Evolutionary conservation across 2,113 vertebrate species (phyloP), one percentile per base, ranked within the genome.

Genomic region (Sebastes fasciatus): DNA sequence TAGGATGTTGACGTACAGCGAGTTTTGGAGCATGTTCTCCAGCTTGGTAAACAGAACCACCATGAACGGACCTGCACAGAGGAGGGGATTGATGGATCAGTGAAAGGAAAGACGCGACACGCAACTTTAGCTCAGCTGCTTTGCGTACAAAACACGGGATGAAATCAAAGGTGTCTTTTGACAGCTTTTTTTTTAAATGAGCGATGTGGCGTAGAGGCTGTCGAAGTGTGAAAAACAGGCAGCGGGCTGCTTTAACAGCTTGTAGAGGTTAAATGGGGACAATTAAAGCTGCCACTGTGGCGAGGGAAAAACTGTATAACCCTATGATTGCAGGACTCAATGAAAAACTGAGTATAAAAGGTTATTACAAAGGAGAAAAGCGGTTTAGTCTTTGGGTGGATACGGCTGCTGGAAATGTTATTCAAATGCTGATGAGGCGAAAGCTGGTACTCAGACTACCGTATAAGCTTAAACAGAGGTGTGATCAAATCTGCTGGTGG

Each of bases 1-100:
- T 93, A 99, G 96, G 93, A 98, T 96, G 96, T 99, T 99, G 85
- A 99, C 98, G 7, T 99, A 99, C 21, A 99, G 94, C 0, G 98
- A 99, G 94, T 99, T 99, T 88, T 99, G 97, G 87, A 96, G 94
- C 97, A 99, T 99, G 94, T 97, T 98, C 96, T 99, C 98, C 94
- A 99, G 96, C 94, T 99, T 99, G 92, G 96, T 91, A 11, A 99
- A 97, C 60, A 99, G 95, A 89, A 97, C 97, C 2, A 96, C 94
- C 90, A 99, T 95, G 60, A 99, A 98, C 6, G 98, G 97, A 81
- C 98, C 98, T 99, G 95, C 16, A 43, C n/a, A 65, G 42, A 62
- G 23, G 51, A 6, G 7, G 45, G 52, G 34, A 34, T 0, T 2
- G 3, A 13, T 4, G 54, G 13, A 6, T 57, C 57, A 46, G 0